Evolutionary conservation across 1,140 invertebrate genomes (phyloP).

Genomic region (Eriocheir sinensis): DNA sequence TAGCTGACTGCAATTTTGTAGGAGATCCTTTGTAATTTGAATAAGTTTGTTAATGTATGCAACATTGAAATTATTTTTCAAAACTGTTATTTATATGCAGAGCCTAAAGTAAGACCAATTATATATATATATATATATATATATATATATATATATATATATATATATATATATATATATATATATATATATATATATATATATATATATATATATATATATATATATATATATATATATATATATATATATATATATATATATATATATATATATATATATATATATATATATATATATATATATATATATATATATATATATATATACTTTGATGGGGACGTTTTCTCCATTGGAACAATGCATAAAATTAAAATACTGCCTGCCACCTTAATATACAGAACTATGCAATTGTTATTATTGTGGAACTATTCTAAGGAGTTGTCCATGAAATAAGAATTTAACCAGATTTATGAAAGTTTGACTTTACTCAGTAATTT

Average conservation of each 20-base stretch:
- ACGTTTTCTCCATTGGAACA: neutral
- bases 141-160: conserved; percentile 53
- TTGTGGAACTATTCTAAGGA: conserved; percentile 43
- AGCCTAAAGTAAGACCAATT: neutral
- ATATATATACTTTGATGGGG: neutral
- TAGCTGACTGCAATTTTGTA: neutral
- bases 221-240: no score
- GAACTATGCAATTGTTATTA: no score
- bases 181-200: no score
- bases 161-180: conserved; percentile 17
- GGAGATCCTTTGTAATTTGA: neutral
- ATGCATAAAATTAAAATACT: neutral
- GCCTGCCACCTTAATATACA: neutral
- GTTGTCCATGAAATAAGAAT: neutral
- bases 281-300: no score
- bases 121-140: conserved; percentile 57
- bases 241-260: no score
- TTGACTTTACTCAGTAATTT: neutral
- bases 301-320: no score
- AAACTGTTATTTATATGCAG: no score
- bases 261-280: no score
- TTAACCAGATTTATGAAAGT: neutral
- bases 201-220: no score
- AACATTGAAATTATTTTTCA: neutral
- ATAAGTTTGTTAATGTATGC: neutral